These are phyloP conservation scores for Diarsia mendica DNA, from an alignment of 2,888 invertebrate genomes.

Conservation along the genomic window DNA sequence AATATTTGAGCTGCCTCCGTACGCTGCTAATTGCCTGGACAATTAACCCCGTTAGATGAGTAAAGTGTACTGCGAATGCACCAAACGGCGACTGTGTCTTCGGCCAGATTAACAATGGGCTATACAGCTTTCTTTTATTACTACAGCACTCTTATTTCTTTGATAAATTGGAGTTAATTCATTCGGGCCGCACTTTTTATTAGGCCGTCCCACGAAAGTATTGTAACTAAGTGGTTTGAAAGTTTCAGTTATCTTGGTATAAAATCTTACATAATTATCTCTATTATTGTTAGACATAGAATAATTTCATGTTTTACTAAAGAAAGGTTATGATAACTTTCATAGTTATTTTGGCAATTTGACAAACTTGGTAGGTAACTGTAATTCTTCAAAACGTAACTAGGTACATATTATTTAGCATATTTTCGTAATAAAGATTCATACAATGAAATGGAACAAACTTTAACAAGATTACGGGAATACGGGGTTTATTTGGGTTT, in stretches of 20 bases:
- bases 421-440: slow-evolving; percentile 37
- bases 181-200: slow-evolving; percentile 46
- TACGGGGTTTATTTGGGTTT: slow-evolving; percentile 32
- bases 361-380: background rate
- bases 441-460: slow-evolving; percentile 34
- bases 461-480: slow-evolving; percentile 48
- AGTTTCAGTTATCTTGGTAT: slow-evolving; percentile 1
- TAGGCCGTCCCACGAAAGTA: slow-evolving; percentile 45
- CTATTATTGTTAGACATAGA: slow-evolving; percentile 5
- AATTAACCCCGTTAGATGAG: slow-evolving; percentile 80
- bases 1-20: slow-evolving; percentile 72
- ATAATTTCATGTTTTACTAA: background rate
- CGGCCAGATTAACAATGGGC: slow-evolving; percentile 70
- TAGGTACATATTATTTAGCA: background rate
- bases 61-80: slow-evolving; percentile 69
- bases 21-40: slow-evolving; percentile 78
- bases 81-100: slow-evolving; percentile 64
- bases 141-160: slow-evolving; percentile 56
- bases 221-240: slow-evolving; percentile 24
- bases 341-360: background rate
- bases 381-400: background rate
- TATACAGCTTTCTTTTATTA: slow-evolving; percentile 67
- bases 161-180: slow-evolving; percentile 60
- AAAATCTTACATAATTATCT: background rate
- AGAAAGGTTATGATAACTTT: slow-evolving; percentile 20